Evolutionary conservation across 2,888 invertebrate genomes (phyloP), one percentile per base, ranked within the genome.

Genomic region (Desoria tigrina): DNA sequence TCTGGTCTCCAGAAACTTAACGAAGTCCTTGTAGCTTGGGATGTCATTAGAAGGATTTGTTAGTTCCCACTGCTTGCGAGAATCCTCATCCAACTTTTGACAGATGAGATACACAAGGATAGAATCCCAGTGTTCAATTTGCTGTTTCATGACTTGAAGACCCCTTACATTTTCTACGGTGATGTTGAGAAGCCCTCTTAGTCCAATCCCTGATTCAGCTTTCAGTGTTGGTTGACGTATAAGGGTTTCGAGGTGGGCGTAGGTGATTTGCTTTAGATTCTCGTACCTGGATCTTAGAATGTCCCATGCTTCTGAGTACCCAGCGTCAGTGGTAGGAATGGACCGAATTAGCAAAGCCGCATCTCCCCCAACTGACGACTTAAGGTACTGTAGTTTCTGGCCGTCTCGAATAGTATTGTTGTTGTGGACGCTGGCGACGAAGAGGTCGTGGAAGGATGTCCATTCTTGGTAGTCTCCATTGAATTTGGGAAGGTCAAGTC

Each of bases 291-390:
- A 49, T 18, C 27, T 14, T 0, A 72, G 32, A 1, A 39, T 39
- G 1, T 49, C 50, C 72, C 67, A 69, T 0, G 72, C 72, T 1
- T 51, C 50, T 16, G 54, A 54, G 49, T 67, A 72, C 18, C 66
- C 69, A 6, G 42, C 66, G 23, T 72, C 66, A 4, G 58, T 54
- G 18, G 68, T n/a, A 7, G 28, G 1, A 1, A 64, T 16, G 1
- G 54, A 37, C 18, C 45, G 39, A 23, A 72, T 51, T 1, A 55
- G 55, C 14, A 49, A 16, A 6, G 72, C 65, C 32, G 72, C 67
- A 50, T 66, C 66, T n/a, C 69, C 69, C 14, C 24, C 39, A 0
- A 72, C 51, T 1, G 28, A 16, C 2, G 60, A 14, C 32, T 69
- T 66, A 2, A 71, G 42, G 27, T 71, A 66, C 2, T 58, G 50